Conservation (phyloP, 2,888 invertebrate genomes). For the Autographa pulchrina region DNA sequence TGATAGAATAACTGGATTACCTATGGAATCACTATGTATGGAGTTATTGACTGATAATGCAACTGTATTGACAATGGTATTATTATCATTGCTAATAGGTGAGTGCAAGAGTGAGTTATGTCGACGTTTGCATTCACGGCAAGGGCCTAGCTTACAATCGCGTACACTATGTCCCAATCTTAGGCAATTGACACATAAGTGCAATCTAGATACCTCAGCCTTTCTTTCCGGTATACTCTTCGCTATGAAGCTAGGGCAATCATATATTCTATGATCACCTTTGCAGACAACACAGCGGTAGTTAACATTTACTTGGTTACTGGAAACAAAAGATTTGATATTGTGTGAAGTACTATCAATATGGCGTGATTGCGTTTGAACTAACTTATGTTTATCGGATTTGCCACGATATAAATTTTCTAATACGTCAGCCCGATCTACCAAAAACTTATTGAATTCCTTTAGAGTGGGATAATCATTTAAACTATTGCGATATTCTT, state of each 20-base stretch:
- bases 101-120: slow-evolving; percentile 17
- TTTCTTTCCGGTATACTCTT: slow-evolving; percentile 15
- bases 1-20: slow-evolving; percentile 9
- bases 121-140: slow-evolving; percentile 15
- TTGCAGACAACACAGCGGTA: slow-evolving; percentile 14
- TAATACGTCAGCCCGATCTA: too few relatives aligned
- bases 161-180: slow-evolving; percentile 7
- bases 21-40: not conserved
- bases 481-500: too few relatives aligned
- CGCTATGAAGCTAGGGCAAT: slow-evolving; percentile 17
- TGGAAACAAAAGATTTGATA: slow-evolving; percentile 9
- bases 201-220: slow-evolving; percentile 8
- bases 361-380: slow-evolving; percentile 9
- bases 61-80: too few relatives aligned
- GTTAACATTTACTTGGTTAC: not conserved
- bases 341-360: slow-evolving; percentile 6
- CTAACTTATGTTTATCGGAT: slow-evolving; percentile 27
- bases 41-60: slow-evolving; percentile 1
- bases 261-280: slow-evolving; percentile 16
- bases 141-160: slow-evolving; percentile 17
- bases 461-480: too few relatives aligned
- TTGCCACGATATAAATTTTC: too few relatives aligned
- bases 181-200: slow-evolving; percentile 18
- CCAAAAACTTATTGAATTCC: too few relatives aligned
- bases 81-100: slow-evolving; percentile 10